These are phyloP conservation scores for Zygogramma bicolorata DNA, from an alignment of 2,888 invertebrate genomes.

Conservation along the genomic window DNA sequence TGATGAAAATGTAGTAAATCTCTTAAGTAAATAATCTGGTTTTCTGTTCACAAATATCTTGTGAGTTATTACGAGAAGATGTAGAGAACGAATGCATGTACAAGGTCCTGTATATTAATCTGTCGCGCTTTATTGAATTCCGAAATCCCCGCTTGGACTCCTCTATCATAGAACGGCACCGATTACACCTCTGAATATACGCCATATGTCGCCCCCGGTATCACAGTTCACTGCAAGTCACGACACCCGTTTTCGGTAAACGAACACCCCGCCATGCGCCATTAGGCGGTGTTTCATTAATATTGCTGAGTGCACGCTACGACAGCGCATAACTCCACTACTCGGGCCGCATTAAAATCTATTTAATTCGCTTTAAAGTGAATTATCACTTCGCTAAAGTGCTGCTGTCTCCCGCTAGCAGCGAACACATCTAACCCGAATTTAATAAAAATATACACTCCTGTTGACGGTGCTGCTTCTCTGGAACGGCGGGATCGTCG, in stretches of 20 bases:
- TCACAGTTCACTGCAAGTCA: background rate
- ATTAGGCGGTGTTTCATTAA: background rate
- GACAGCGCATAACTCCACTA: conserved; percentile 1
- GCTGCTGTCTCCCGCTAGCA: conserved; percentile 2
- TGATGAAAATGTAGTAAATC: no score
- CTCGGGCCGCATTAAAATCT: conserved; percentile 9
- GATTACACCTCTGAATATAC: background rate
- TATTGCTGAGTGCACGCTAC: background rate
- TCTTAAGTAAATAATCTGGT: no score
- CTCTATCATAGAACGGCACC: background rate
- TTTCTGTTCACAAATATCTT: no score
- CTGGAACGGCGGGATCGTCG: background rate
- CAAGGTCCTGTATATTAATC: no score
- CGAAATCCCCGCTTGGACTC: no score
- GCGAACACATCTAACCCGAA: background rate
- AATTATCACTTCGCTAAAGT: conserved; percentile 14
- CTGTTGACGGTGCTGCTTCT: background rate
- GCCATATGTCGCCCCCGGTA: background rate
- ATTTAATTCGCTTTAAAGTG: conserved; percentile 12
- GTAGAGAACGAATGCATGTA: no score
- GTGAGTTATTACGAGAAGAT: no score
- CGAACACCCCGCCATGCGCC: background rate
- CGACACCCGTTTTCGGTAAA: background rate
- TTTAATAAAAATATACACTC: conserved; percentile 3
- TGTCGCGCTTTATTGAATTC: no score